phyloP scores from a whole-genome alignment of 1,140 invertebrate genomes.

The Polypedilum vanderplanki region DNA sequence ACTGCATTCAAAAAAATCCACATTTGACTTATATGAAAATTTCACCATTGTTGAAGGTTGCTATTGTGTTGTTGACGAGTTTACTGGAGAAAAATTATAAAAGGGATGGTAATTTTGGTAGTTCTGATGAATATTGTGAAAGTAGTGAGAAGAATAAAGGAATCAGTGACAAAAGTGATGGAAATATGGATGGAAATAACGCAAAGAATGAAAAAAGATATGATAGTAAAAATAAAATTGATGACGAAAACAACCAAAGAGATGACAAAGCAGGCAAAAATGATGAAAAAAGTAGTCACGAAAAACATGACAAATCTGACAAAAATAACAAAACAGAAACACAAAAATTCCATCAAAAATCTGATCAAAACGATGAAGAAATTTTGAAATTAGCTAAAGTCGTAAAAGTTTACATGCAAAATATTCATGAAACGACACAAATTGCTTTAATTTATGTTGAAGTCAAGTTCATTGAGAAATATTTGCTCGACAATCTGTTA shows the following conservation, averaged over 20 bases:
- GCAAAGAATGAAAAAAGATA: too few species aligned
- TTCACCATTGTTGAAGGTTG: slow-evolving; percentile 39
- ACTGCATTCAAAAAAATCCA: slow-evolving; percentile 43
- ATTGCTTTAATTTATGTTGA: slow-evolving; percentile 41
- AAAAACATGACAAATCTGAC: too few species aligned
- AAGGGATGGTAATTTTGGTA: too few species aligned
- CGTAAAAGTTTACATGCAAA: slow-evolving; percentile 33
- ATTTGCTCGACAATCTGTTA: slow-evolving; percentile 40
- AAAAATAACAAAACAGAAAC: too few species aligned
- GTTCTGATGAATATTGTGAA: too few species aligned
- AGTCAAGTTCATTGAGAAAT: slow-evolving; percentile 39
- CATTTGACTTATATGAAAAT: slow-evolving; percentile 43
- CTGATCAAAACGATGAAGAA: slow-evolving; percentile 32
- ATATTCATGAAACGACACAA: slow-evolving; percentile 36
- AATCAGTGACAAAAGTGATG: too few species aligned
- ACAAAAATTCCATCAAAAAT: slow-evolving; percentile 35
- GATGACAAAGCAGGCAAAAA: too few species aligned
- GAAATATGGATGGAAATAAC: too few species aligned
- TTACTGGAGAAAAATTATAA: slow-evolving; percentile 33
- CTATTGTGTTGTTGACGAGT: slow-evolving; percentile 36
- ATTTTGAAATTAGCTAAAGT: not conserved
- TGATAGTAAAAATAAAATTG: too few species aligned
- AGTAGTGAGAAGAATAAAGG: too few species aligned
- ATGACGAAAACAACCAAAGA: too few species aligned
- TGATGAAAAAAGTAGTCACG: too few species aligned